phyloP scores from a whole-genome alignment of 2,888 invertebrate species.

The Microplitis manilae region DNA sequence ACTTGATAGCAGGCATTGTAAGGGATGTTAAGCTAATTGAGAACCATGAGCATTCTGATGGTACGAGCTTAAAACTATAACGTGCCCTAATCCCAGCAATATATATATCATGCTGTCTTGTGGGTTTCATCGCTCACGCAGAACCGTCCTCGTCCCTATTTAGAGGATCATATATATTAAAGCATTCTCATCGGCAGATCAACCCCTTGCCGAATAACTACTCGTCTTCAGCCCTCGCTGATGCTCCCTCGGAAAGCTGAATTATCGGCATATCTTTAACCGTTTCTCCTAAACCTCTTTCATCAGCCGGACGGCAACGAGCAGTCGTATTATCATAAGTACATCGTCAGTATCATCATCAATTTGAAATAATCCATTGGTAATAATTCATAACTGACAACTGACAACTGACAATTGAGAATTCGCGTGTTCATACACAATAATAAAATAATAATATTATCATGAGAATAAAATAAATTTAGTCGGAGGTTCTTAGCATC shows the following conservation, averaged over 20 bases:
- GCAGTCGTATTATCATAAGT: background rate
- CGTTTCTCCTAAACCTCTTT: background rate
- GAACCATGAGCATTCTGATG: constrained; percentile 62
- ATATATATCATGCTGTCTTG: constrained; percentile 65
- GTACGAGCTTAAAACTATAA: constrained; percentile 67
- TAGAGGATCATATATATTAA: constrained; percentile 64
- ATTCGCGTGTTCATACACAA: background rate
- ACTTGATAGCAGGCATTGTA: background rate
- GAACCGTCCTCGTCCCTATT: constrained; percentile 62
- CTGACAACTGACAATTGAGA: background rate
- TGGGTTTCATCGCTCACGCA: constrained; percentile 65
- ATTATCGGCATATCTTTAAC: constrained; percentile 51
- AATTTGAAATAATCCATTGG: background rate
- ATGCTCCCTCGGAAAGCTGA: constrained; percentile 37
- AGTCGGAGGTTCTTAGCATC: background rate
- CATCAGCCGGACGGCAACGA: background rate
- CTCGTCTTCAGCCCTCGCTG: constrained; percentile 43
- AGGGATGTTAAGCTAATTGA: constrained; percentile 51
- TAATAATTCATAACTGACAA: background rate
- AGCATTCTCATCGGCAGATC: constrained; percentile 62
- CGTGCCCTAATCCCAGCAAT: constrained; percentile 66
- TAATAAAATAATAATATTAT: background rate
- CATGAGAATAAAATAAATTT: background rate
- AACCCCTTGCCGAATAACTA: constrained; percentile 59
- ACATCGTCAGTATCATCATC: background rate